These are phyloP conservation scores for Poeciliopsis retropinna DNA, from an alignment of 2,113 vertebrate genomes.

Conservation along the genomic window DNA sequence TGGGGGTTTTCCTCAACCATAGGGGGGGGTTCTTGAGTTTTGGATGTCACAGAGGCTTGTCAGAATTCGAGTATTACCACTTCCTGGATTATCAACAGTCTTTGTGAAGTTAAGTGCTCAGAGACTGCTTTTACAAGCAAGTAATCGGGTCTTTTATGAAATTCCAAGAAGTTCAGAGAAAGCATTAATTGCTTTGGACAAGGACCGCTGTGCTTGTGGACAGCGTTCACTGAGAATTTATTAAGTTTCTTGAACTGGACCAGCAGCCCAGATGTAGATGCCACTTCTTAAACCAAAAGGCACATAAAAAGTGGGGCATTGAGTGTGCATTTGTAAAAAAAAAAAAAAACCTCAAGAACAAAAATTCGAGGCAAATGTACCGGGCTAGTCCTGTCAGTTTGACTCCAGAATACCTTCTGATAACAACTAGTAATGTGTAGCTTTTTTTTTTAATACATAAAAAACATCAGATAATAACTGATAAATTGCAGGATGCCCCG, in stretches of 20 bases:
- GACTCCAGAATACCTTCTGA: neutral
- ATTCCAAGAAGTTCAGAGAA: neutral
- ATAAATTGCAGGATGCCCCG: neutral
- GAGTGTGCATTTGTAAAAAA: neutral
- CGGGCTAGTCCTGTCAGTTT: neutral
- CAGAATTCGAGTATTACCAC: neutral
- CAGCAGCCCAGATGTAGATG: neutral
- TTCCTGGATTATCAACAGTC: neutral
- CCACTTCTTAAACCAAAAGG: neutral
- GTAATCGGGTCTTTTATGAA: neutral
- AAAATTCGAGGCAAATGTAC: too few species aligned
- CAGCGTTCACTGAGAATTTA: neutral
- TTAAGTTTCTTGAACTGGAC: neutral
- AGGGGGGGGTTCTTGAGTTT: neutral
- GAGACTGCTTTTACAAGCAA: neutral
- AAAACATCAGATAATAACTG: neutral
- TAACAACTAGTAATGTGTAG: neutral
- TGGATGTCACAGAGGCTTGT: neutral
- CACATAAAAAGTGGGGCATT: neutral
- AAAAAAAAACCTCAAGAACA: neutral
- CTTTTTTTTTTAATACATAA: neutral
- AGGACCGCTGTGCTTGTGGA: neutral
- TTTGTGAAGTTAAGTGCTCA: neutral
- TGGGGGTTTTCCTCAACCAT: neutral
- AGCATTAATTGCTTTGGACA: neutral